These are phyloP conservation scores for Mastomys coucha DNA, from an alignment of 2,113 vertebrate species.

Conservation along the genomic window DNA sequence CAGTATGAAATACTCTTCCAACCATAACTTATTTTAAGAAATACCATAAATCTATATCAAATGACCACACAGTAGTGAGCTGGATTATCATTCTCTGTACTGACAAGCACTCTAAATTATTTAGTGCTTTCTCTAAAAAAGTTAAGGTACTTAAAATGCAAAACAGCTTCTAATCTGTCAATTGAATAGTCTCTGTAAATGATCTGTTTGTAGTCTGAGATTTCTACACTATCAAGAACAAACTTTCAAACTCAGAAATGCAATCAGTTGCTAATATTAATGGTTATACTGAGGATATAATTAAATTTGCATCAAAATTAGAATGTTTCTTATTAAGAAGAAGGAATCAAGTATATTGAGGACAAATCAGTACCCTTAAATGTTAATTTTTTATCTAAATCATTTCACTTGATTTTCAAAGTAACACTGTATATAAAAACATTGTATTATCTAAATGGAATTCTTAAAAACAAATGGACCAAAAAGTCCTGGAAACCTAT, in stretches of 20 bases:
- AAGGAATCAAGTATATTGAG: neutral
- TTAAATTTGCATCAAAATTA: neutral
- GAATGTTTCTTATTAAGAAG: neutral
- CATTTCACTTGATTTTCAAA: constrained; percentile 22
- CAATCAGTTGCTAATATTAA: neutral
- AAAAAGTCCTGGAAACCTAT: neutral
- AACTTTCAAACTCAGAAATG: constrained; percentile 20
- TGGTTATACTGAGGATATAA: neutral
- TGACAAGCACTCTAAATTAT: neutral
- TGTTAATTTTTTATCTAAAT: neutral
- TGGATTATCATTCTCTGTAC: neutral
- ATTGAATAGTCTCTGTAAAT: constrained; percentile 29
- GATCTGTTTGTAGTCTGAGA: neutral
- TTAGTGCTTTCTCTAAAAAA: neutral
- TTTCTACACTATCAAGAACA: neutral
- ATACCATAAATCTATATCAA: neutral
- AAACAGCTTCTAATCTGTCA: neutral
- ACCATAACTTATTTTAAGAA: neutral
- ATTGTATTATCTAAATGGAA: neutral
- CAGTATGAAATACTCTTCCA: neutral
- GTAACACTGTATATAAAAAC: neutral
- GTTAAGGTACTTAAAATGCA: neutral
- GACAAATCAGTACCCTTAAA: neutral
- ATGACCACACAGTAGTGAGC: neutral
- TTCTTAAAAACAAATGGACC: neutral